Conservation (phyloP, 2,888 invertebrate genomes). For the Mechanitis messenoides region DNA sequence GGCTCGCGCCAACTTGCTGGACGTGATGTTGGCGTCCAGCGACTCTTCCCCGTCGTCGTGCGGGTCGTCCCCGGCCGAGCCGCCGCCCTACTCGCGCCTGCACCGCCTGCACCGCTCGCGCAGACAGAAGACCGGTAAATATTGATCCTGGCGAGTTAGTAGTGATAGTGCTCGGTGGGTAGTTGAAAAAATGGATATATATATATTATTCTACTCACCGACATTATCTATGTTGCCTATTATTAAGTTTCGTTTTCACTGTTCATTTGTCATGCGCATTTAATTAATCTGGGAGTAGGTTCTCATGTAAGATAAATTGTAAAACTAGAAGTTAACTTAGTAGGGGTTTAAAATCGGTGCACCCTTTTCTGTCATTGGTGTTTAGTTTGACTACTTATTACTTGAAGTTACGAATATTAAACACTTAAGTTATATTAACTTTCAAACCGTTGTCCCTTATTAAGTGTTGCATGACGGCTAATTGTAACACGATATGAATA, state of each 20-base stretch:
- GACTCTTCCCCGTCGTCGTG: constrained; percentile 83
- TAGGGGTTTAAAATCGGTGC: background rate
- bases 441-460: too few relatives aligned
- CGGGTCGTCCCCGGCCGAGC: constrained; percentile 76
- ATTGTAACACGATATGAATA: too few relatives aligned
- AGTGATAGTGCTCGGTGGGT: background rate
- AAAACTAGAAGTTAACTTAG: background rate
- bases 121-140: constrained; percentile 85
- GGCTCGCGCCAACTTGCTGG: constrained; percentile 85
- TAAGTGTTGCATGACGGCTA: too few relatives aligned
- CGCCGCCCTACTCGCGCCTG: constrained; percentile 79
- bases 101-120: constrained; percentile 83
- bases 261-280: constrained; percentile 18
- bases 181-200: background rate
- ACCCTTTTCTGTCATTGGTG: background rate
- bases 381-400: background rate
- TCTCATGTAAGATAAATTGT: background rate
- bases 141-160: constrained; percentile 24
- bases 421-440: too few relatives aligned
- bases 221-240: constrained; percentile 7
- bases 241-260: constrained; percentile 17
- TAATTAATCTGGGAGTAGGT: background rate
- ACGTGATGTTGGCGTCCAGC: constrained; percentile 86
- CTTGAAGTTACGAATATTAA: too few relatives aligned
- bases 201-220: background rate